These are phyloP conservation scores for Drosophila kikkawai DNA, from an alignment of 1,140 invertebrate species.

Conservation along the genomic window DNA sequence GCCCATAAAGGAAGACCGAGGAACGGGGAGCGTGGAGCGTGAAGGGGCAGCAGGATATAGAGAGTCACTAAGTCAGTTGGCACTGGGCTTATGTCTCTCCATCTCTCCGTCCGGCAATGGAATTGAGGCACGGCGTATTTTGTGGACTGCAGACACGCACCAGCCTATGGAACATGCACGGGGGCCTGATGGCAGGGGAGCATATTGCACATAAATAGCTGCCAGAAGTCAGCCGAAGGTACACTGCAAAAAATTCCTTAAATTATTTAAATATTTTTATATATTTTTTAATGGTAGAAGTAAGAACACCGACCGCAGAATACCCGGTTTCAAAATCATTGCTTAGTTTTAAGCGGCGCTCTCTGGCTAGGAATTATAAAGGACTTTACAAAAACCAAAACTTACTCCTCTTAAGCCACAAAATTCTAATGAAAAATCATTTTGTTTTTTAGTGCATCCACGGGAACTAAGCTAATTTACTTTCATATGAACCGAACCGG, in stretches of 20 bases:
- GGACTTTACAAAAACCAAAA: neutral
- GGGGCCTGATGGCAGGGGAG: conserved; percentile 23
- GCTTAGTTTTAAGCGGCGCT: neutral
- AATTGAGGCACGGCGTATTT: conserved; percentile 74
- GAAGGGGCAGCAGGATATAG: conserved; percentile 3
- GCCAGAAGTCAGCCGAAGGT: conserved; percentile 51
- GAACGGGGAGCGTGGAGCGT: neutral
- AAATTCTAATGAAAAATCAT: neutral
- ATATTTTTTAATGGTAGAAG: too few species aligned
- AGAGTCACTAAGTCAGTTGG: conserved; percentile 70
- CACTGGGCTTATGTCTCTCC: conserved; percentile 21
- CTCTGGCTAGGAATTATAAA: neutral
- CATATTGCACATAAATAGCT: conserved; percentile 71
- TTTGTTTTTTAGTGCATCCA: conserved; percentile 25
- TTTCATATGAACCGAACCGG: conserved; percentile 69
- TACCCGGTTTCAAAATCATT: neutral
- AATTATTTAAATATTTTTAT: too few species aligned
- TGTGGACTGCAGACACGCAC: conserved; percentile 75
- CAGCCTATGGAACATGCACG: conserved; percentile 47
- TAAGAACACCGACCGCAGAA: neutral
- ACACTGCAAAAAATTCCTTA: conserved; percentile 16
- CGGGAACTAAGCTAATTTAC: conserved; percentile 75
- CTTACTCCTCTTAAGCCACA: accelerated
- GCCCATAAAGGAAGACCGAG: conserved; percentile 16
- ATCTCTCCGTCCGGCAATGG: conserved; percentile 47